phyloP scores from a whole-genome alignment of 2,888 invertebrate genomes.

The Morpho achilles region DNA sequence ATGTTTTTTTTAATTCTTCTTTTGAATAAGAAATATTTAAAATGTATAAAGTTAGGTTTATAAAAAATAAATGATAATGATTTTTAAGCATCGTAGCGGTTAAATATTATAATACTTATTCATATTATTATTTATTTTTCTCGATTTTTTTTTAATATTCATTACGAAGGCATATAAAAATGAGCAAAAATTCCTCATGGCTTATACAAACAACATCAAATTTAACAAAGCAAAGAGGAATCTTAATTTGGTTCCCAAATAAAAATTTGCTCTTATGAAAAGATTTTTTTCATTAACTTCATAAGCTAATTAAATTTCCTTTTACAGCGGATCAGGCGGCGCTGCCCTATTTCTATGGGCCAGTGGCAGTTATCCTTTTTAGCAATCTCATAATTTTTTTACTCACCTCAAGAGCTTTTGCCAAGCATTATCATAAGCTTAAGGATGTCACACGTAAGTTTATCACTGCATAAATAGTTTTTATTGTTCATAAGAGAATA shows the following conservation, averaged over 20 bases:
- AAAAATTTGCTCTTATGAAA: conserved; percentile 11
- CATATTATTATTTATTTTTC: no score
- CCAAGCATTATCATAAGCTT: conserved; percentile 71
- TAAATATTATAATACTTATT: no score
- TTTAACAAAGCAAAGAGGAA: conserved; percentile 6
- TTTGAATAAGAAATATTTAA: no score
- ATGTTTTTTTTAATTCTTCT: no score
- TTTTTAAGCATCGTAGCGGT: no score
- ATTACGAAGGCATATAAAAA: neutral
- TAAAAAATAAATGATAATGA: no score
- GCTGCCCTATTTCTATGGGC: conserved; percentile 81
- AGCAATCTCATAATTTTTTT: conserved; percentile 77
- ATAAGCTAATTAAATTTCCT: conserved; percentile 28
- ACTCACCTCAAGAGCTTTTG: conserved; percentile 73
- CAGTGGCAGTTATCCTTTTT: conserved; percentile 75
- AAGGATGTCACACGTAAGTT: conserved; percentile 70
- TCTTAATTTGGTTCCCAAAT: conserved; percentile 4
- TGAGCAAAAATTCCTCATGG: conserved; percentile 2
- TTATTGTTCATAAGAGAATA: no score
- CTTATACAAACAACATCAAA: conserved; percentile 4
- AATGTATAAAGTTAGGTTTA: no score
- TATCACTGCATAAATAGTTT: no score
- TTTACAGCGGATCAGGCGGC: conserved; percentile 76
- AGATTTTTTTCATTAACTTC: conserved; percentile 10
- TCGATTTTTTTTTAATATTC: no score